Evolutionary conservation across 2,797 vertebrate genomes (phyloP), one percentile per base, ranked within the genome.

Genomic region (Micropoecilia bifurca): DNA sequence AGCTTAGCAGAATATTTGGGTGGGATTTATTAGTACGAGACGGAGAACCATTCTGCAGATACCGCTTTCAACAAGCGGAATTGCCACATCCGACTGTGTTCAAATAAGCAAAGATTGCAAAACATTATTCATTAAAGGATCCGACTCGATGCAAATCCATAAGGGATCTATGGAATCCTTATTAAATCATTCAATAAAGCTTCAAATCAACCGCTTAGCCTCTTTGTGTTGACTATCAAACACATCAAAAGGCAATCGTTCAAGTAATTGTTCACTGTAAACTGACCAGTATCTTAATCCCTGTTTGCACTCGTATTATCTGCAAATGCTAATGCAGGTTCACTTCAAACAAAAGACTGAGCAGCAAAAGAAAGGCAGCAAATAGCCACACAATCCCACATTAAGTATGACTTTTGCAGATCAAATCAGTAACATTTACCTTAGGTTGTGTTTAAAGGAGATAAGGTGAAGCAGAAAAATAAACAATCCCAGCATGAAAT

Each of bases 151-250:
- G 79, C 39, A 80, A 78, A 93, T 91, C 84, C 80, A 86, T 80
- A 83, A 72, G 79, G 88, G 78, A 82, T 85, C 88, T 74, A 72
- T 86, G 73, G 84, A 86, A 92, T 85, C 47, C 61, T 87, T 83
- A 91, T 88, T 90, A 87, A 89, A 90, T 88, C 77, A 78, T 63
- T 75, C 77, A 90, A 84, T 80, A 80, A 82, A 78, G 85, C 48
- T 82, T 73, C 73, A 86, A 91, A 92, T 87, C 36, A 91, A 87
- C 66, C 82, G 88, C 76, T 88, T 75, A 88, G 50, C 76, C 71
- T 78, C 80, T 81, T 88, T 59, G 79, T 68, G 80, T 83, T 87
- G 81, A 84, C 88, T 85, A 89, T 87, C 89, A 63, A 75, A 87
- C 78, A 75, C 86, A 89, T 88, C 81, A 90, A 90, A 73, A 80